phyloP scores from a whole-genome alignment of 2,113 vertebrate genomes.

The Struthio camelus region DNA sequence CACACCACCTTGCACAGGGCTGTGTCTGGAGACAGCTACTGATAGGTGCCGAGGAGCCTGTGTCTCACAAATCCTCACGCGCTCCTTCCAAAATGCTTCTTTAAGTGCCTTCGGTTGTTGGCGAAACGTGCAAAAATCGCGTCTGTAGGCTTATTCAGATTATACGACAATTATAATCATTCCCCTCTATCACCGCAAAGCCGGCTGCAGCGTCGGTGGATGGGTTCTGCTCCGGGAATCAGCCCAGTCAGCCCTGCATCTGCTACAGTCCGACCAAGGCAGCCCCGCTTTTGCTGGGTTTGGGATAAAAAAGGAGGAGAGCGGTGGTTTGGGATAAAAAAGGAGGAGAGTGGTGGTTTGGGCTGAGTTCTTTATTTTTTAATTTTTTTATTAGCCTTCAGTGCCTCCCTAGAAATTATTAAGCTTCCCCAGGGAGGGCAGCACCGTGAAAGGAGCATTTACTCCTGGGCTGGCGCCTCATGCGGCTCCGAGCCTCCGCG shows the following conservation, averaged over 20 bases:
- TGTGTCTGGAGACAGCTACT: background rate
- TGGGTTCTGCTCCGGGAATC: background rate
- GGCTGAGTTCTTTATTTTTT: background rate
- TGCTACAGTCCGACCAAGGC: background rate
- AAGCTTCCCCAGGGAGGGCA: background rate
- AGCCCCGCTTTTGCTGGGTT: background rate
- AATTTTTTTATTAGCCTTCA: background rate
- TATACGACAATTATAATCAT: background rate
- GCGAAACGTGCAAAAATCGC: background rate
- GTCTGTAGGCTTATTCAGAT: background rate
- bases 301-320: background rate
- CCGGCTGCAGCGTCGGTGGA: background rate
- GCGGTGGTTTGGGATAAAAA: background rate
- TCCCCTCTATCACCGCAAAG: background rate
- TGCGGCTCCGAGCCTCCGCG: fast-evolving
- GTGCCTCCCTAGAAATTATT: background rate
- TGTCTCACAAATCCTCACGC: background rate
- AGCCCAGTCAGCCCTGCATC: fast-evolving
- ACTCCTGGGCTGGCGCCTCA: background rate
- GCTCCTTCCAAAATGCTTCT: background rate
- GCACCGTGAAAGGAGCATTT: fast-evolving
- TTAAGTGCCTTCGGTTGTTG: background rate
- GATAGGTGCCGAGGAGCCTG: background rate
- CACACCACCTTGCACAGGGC: background rate
- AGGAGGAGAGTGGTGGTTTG: background rate